A percentile compares a stretch with the other conserved stretches of the same genome.
These are phyloP conservation scores for Synergus laeviventris DNA, from an alignment of 2,888 invertebrate genomes.

Conservation along the genomic window DNA sequence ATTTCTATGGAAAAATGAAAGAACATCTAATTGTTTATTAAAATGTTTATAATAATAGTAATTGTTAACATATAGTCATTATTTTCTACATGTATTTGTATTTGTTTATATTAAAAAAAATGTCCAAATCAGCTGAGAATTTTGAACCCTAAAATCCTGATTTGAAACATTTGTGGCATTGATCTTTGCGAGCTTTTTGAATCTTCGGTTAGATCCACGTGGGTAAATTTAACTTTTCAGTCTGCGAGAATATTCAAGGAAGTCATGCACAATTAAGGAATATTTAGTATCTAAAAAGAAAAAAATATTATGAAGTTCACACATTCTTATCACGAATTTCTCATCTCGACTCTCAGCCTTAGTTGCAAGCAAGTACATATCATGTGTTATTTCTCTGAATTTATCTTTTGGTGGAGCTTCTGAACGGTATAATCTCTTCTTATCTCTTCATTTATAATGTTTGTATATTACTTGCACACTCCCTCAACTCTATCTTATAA, in stretches of 20 bases:
- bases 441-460: constrained; percentile 1
- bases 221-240: not conserved
- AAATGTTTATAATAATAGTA: no score
- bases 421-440: constrained; percentile 12
- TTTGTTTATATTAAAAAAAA: no score
- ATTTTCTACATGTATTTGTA: no score
- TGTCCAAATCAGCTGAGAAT: no score
- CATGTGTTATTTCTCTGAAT: constrained; percentile 13
- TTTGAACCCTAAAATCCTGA: no score
- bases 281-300: not conserved
- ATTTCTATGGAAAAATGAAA: no score
- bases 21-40: no score
- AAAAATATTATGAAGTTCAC: not conserved
- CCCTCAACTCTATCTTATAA: not conserved
- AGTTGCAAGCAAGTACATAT: constrained; percentile 18
- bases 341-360: not conserved
- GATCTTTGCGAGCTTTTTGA: constrained; percentile 9
- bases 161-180: no score
- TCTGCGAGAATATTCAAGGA: not conserved
- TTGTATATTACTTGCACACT: not conserved
- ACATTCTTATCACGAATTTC: constrained; percentile 26
- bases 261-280: not conserved
- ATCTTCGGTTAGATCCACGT: not conserved
- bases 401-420: not conserved
- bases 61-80: no score